phyloP scores from a whole-genome alignment of 2,113 vertebrate genomes.

The Ovibos moschatus region DNA sequence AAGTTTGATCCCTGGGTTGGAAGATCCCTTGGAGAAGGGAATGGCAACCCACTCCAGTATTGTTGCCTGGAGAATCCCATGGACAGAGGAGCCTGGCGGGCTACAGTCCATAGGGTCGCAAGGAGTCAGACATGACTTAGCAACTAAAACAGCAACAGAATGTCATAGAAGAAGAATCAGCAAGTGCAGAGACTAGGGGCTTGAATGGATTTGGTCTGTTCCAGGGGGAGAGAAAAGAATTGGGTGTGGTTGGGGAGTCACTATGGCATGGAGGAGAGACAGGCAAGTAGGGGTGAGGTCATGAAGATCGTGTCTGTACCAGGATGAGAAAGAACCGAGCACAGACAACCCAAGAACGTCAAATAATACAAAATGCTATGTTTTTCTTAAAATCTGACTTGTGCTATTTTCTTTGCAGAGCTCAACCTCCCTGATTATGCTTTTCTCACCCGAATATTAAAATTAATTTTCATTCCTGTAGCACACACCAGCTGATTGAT shows the following conservation, averaged over 20 bases:
- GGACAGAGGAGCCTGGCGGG: not conserved
- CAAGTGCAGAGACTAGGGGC: not conserved
- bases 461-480: slow-evolving; percentile 38
- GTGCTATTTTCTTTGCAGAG: not conserved
- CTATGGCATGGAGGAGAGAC: rapidly evolving
- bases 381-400: not conserved
- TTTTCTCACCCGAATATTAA: not conserved
- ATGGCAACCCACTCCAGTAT: not conserved
- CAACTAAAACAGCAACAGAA: not conserved
- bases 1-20: not conserved
- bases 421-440: not conserved
- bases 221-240: not conserved
- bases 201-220: not conserved
- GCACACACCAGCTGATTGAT: not conserved
- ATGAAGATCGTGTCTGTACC: not conserved
- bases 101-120: not conserved
- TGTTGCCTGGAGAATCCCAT: not conserved
- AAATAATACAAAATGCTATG: too few species aligned
- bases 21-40: not conserved
- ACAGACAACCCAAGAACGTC: not conserved
- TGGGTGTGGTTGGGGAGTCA: rapidly evolving
- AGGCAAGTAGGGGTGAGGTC: too few species aligned
- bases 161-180: not conserved
- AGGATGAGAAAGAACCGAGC: not conserved
- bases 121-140: not conserved